Percentiles rank a stretch among this genome's conserved stretches.
Conservation (phyloP, 2,797 vertebrate genomes). For the Anas bahamensis region DNA sequence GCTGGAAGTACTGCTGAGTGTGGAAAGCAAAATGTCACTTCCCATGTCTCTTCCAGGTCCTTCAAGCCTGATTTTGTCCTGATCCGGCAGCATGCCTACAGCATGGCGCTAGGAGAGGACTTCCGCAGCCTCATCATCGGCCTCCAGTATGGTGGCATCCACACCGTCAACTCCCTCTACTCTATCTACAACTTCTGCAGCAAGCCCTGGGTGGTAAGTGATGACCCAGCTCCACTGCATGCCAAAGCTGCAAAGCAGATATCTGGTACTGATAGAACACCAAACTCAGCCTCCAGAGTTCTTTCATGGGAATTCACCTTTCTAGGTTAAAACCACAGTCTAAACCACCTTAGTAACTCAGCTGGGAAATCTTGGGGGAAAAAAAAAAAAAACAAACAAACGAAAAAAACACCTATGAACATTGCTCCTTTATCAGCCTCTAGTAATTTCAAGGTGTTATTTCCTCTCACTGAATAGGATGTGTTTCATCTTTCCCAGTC, state of each 20-base stretch:
- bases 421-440: neutral
- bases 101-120: conserved; percentile 94
- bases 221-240: neutral
- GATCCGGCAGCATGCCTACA: conserved; percentile 94
- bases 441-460: neutral
- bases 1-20: neutral
- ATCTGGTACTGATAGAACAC: accelerated
- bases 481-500: accelerated
- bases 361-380: neutral
- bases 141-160: conserved; percentile 90
- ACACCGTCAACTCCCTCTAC: conserved; percentile 91
- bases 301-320: neutral
- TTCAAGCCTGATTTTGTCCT: conserved; percentile 95
- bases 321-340: neutral
- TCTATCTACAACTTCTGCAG: conserved; percentile 99
- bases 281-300: neutral
- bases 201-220: conserved; percentile 92
- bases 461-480: neutral
- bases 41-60: conserved; percentile 79
- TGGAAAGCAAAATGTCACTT: neutral
- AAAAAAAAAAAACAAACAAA: no score
- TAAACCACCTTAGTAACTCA: neutral
- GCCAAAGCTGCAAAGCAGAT: neutral
- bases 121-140: conserved; percentile 94
- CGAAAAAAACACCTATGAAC: accelerated